A percentile compares a stretch with the other conserved stretches of the same genome.
Evolutionary conservation across 2,113 vertebrate species (phyloP).

Genomic region (Clarias gariepinus): DNA sequence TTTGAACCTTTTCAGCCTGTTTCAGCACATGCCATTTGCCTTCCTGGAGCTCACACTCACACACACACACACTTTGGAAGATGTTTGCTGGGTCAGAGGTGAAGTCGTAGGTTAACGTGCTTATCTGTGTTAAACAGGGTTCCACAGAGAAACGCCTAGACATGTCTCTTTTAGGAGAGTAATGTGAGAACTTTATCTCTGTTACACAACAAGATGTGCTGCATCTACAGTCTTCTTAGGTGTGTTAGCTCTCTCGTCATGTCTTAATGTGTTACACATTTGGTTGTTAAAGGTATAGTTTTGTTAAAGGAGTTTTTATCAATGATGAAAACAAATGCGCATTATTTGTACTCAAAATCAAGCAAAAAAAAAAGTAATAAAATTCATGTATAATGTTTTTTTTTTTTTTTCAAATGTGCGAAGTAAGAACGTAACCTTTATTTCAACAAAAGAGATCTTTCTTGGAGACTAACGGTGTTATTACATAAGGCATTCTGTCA

Average conservation of each 20-base stretch:
- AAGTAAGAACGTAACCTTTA: neutral
- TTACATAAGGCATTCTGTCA: neutral
- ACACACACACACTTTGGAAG: slow-evolving; percentile 32
- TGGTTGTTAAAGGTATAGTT: neutral
- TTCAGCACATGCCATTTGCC: slow-evolving; percentile 25
- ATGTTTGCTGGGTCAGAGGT: neutral
- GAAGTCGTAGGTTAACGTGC: slow-evolving; percentile 25
- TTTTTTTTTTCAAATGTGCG: neutral
- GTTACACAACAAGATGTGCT: neutral
- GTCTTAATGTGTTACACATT: neutral
- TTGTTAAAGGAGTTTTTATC: neutral
- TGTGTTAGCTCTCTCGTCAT: neutral
- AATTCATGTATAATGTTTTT: neutral
- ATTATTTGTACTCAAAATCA: neutral
- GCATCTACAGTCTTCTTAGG: neutral
- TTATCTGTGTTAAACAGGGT: slow-evolving; percentile 31
- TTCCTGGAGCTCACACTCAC: neutral
- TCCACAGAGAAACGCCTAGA: neutral
- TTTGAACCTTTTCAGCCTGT: neutral
- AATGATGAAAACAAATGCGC: neutral
- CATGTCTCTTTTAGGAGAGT: neutral
- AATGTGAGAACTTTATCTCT: slow-evolving; percentile 9
- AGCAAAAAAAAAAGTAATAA: neutral
- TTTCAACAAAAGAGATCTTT: neutral
- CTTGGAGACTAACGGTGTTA: neutral